Percentiles rank a stretch among this genome's conserved stretches.
Conservation (phyloP, 92 coral and sea anemone species). For the Montipora capitata region DNA sequence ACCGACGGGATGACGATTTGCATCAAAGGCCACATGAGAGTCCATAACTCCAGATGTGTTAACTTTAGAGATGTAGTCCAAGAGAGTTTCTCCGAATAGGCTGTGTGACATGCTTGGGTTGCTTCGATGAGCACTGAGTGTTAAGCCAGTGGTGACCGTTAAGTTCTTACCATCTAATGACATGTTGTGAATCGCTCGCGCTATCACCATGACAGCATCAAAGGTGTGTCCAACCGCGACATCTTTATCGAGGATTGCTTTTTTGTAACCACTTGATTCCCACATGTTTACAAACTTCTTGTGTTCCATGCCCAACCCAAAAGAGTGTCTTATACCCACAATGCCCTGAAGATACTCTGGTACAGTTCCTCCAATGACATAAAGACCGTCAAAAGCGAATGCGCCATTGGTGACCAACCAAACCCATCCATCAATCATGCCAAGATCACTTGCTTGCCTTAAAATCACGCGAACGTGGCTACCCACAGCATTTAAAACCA, state of each 20-base stretch:
- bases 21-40: conserved; percentile 54
- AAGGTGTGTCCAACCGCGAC: conserved; percentile 83
- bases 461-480: conserved; percentile 71
- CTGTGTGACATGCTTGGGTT: conserved; percentile 38
- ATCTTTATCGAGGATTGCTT: conserved; percentile 63
- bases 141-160: conserved; percentile 42
- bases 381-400: conserved; percentile 79
- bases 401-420: conserved; percentile 90
- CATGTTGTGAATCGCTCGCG: conserved; percentile 82
- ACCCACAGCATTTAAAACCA: conserved; percentile 81
- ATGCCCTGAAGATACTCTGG: conserved; percentile 86
- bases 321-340: conserved; percentile 85
- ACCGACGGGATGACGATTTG: conserved; percentile 66
- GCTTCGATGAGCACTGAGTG: conserved; percentile 58
- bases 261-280: conserved; percentile 63
- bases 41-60: conserved; percentile 80
- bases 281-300: conserved; percentile 71
- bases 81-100: conserved; percentile 66
- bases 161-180: conserved; percentile 68
- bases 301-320: conserved; percentile 67
- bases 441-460: conserved; percentile 86
- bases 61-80: conserved; percentile 71
- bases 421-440: conserved; percentile 86
- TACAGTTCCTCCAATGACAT: conserved; percentile 43
- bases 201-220: conserved; percentile 87